phyloP scores from a whole-genome alignment of 2,113 vertebrate species.

The Myodes glareolus region DNA sequence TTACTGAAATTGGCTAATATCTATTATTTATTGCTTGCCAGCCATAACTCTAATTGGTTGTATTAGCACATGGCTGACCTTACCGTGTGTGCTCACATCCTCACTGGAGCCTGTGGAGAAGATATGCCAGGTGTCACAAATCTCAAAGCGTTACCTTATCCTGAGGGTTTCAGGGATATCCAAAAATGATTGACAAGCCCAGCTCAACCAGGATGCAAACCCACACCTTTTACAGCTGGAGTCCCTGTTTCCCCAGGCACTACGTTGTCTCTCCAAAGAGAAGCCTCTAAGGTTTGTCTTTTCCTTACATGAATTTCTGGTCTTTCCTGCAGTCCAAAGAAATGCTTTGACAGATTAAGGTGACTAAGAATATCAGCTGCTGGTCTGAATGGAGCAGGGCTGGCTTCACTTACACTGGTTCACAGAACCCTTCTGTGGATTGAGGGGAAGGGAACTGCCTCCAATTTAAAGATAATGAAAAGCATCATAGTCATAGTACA shows the following conservation, averaged over 20 bases:
- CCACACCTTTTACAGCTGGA: not conserved
- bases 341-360: constrained; percentile 8
- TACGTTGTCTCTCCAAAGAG: not conserved
- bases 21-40: constrained; percentile 45
- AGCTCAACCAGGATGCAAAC: not conserved
- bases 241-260: not conserved
- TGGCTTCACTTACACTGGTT: not conserved
- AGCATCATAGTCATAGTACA: not conserved
- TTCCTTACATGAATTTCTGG: constrained; percentile 3
- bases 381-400: not conserved
- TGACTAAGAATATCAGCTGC: not conserved
- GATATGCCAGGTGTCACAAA: not conserved
- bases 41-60: constrained; percentile 11
- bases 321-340: constrained; percentile 1
- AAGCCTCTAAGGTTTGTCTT: not conserved
- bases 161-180: not conserved
- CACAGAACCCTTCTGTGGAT: not conserved
- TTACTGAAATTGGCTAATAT: constrained; percentile 34
- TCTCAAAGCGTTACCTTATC: not conserved
- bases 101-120: not conserved
- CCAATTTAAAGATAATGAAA: not conserved
- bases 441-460: not conserved
- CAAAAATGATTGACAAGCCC: not conserved
- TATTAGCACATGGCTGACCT: not conserved
- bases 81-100: not conserved